These are phyloP conservation scores for Oryzias celebensis DNA, from an alignment of 2,113 vertebrate species.

Conservation along the genomic window DNA sequence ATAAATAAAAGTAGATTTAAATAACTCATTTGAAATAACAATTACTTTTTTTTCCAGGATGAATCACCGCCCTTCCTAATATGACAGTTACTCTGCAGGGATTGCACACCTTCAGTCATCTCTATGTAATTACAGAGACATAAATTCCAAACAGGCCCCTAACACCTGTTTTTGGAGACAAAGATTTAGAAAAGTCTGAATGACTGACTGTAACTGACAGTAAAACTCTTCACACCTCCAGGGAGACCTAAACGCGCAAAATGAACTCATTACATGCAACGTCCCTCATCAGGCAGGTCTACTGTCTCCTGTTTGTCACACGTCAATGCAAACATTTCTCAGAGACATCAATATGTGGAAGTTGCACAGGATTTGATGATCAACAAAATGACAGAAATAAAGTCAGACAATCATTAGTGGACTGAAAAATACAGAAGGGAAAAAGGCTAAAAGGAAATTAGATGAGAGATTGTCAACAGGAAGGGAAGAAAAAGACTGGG, in stretches of 20 bases:
- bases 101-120: not conserved
- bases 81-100: not conserved
- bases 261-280: not conserved
- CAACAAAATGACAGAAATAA: no score
- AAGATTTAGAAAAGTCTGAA: not conserved
- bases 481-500: no score
- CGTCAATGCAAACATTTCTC: no score
- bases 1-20: not conserved
- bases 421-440: not conserved
- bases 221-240: not conserved
- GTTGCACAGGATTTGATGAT: no score
- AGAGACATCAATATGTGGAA: not conserved
- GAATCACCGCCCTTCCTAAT: not conserved
- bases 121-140: slow-evolving; percentile 5
- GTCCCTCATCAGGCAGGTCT: no score
- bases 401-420: not conserved
- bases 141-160: not conserved
- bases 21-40: not conserved
- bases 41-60: not conserved
- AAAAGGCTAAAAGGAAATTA: not conserved
- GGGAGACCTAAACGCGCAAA: not conserved
- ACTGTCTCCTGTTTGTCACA: no score
- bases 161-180: not conserved
- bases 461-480: not conserved
- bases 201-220: not conserved